phyloP scores from a whole-genome alignment of 2,797 vertebrate genomes.

The Cichlasoma orientale region DNA sequence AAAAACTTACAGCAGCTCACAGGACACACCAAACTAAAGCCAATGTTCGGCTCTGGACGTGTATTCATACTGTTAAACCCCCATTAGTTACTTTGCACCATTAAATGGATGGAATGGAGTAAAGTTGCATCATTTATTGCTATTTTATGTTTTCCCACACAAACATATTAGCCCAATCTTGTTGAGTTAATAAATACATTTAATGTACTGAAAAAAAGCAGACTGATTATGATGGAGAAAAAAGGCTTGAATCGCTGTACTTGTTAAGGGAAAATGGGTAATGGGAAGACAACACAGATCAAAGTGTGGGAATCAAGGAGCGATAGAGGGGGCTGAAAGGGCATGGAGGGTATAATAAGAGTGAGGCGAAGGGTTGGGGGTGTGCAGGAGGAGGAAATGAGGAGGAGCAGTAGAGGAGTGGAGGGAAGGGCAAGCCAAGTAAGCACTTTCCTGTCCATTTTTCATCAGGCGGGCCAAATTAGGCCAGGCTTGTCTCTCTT shows the following conservation, averaged over 20 bases:
- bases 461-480: slow-evolving; percentile 76
- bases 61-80: background rate
- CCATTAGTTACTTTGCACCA: background rate
- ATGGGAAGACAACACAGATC: slow-evolving; percentile 15
- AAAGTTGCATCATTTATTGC: background rate
- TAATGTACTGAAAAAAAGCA: background rate
- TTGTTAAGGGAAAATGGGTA: background rate
- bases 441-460: slow-evolving; percentile 81
- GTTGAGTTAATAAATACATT: background rate
- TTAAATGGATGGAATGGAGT: background rate
- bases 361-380: slow-evolving; percentile 19
- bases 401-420: slow-evolving; percentile 34
- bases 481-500: slow-evolving; percentile 56
- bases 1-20: background rate
- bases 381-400: slow-evolving; percentile 36
- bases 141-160: background rate
- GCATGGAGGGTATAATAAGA: slow-evolving; percentile 12
- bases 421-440: slow-evolving; percentile 69
- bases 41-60: too few relatives aligned
- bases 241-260: background rate
- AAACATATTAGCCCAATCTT: background rate
- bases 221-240: background rate
- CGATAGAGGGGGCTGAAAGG: slow-evolving; percentile 29
- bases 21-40: background rate
- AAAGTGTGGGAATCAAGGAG: slow-evolving; percentile 38